These are phyloP conservation scores for Perognathus longimembris DNA, from an alignment of 2,113 vertebrate species.

Conservation along the genomic window DNA sequence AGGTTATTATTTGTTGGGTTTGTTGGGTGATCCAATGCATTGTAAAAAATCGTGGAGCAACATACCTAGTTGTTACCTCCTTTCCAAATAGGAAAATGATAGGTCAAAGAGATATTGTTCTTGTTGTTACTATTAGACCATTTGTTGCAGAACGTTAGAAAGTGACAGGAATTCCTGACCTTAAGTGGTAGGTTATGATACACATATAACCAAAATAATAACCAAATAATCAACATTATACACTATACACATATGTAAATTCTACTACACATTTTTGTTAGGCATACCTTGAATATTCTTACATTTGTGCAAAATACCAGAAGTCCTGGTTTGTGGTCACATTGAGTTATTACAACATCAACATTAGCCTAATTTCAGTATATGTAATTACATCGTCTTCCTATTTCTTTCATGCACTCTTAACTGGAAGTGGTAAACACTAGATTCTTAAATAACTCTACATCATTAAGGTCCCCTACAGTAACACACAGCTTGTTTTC, in stretches of 20 bases:
- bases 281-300: neutral
- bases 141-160: conserved; percentile 31
- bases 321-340: conserved; percentile 46
- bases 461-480: conserved; percentile 69
- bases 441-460: conserved; percentile 73
- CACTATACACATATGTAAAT: neutral
- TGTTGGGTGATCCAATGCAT: neutral
- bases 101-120: neutral
- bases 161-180: neutral
- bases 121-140: neutral
- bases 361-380: conserved; percentile 66
- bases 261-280: neutral
- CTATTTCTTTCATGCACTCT: conserved; percentile 69
- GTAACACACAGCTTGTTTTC: conserved; percentile 75
- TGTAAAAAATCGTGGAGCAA: neutral
- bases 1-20: neutral
- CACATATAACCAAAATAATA: neutral
- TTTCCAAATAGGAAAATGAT: neutral
- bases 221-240: conserved; percentile 32
- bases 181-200: neutral
- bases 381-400: conserved; percentile 71
- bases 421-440: conserved; percentile 78
- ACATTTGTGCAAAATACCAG: neutral
- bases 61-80: neutral
- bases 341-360: conserved; percentile 43